These are phyloP conservation scores for Periophthalmodon schlosseri DNA, from an alignment of 2,113 vertebrate species.

Conservation along the genomic window DNA sequence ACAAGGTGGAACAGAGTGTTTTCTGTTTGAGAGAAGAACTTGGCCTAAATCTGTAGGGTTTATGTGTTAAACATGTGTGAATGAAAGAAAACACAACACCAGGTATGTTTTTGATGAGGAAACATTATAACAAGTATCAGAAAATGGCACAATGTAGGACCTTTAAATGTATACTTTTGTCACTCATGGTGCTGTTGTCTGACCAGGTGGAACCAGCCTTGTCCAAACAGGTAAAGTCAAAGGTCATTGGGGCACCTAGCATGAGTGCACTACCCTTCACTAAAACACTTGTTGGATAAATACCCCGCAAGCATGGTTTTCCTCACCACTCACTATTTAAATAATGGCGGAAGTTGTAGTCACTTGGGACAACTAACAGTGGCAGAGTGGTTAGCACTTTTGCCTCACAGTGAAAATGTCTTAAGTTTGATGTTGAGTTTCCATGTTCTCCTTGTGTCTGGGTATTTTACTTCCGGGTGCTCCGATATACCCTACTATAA, in stretches of 20 bases:
- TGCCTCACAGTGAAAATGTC: background rate
- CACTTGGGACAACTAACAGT: background rate
- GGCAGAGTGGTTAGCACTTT: too few relatives aligned
- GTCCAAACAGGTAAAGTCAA: conserved; percentile 70
- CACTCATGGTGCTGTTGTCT: conserved; percentile 41
- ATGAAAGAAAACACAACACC: too few relatives aligned
- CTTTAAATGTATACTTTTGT: conserved; percentile 1
- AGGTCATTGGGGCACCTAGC: too few relatives aligned
- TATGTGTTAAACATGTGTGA: too few relatives aligned
- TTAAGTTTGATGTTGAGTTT: background rate
- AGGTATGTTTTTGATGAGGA: too few relatives aligned
- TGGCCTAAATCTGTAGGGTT: too few relatives aligned
- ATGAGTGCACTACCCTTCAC: too few relatives aligned
- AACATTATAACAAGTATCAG: too few relatives aligned
- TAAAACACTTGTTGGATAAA: conserved; percentile 3
- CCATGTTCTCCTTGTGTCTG: background rate
- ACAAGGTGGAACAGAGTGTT: too few relatives aligned
- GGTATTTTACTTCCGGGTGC: background rate
- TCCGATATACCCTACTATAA: background rate
- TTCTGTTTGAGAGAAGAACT: too few relatives aligned
- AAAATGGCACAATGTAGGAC: too few relatives aligned
- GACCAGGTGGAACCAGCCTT: conserved; percentile 60
- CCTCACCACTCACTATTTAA: background rate
- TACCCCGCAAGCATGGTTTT: conserved; percentile 33
- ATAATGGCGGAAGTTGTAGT: too few relatives aligned